phyloP scores from a whole-genome alignment of 2,113 vertebrate genomes.

The Corythornis vintsioides region DNA sequence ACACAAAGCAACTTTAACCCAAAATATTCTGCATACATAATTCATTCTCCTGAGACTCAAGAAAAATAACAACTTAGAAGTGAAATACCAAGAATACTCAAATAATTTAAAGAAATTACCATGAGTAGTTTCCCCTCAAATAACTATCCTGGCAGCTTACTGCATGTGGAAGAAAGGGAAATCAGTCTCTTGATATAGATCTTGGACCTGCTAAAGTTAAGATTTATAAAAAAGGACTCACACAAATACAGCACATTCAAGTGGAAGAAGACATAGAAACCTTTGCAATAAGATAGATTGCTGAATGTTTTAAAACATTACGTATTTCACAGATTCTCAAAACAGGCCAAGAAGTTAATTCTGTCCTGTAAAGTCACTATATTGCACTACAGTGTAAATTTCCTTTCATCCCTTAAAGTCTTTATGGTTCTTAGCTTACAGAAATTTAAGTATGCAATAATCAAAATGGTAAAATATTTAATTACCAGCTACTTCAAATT shows the following conservation, averaged over 20 bases:
- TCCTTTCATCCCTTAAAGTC: background rate
- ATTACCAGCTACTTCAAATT: constrained; percentile 14
- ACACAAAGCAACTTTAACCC: background rate
- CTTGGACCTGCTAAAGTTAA: background rate
- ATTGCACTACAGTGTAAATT: background rate
- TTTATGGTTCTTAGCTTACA: background rate
- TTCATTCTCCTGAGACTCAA: background rate
- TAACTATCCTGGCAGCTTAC: background rate
- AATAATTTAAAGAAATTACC: background rate
- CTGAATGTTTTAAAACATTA: constrained; percentile 7
- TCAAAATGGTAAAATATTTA: constrained; percentile 13
- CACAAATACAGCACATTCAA: background rate
- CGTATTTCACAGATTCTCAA: background rate
- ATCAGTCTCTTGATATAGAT: background rate
- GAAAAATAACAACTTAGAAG: background rate
- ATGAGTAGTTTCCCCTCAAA: background rate
- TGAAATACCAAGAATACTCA: background rate
- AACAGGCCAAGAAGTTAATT: background rate
- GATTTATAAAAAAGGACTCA: background rate
- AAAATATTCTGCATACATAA: background rate
- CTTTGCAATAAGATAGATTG: background rate
- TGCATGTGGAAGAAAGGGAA: background rate
- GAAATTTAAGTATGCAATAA: constrained; percentile 31
- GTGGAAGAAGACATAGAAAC: background rate
- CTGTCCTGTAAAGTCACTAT: constrained; percentile 10